A percentile compares a stretch with the other conserved stretches of the same genome.
phyloP scores from a whole-genome alignment of 2,113 vertebrate genomes.

The Euleptes europaea region DNA sequence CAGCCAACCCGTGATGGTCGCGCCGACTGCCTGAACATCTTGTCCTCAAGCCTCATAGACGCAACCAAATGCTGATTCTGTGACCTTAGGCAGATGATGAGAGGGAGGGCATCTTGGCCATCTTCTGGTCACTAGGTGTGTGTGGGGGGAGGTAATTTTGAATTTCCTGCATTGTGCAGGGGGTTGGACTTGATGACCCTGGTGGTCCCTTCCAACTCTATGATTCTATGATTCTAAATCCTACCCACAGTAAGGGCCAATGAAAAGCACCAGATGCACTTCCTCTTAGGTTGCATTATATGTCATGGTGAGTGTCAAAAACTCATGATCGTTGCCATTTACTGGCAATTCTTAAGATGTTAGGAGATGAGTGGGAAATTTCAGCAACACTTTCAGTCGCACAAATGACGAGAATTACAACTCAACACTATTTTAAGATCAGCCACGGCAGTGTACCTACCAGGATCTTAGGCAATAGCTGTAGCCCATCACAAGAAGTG shows the following conservation, averaged over 20 bases:
- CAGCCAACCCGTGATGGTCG: not conserved
- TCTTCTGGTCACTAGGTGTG: too few relatives aligned
- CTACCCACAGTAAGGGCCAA: not conserved
- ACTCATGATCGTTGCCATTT: not conserved
- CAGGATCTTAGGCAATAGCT: not conserved
- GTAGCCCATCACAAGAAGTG: not conserved
- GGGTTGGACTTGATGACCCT: too few relatives aligned
- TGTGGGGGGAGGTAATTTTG: too few relatives aligned
- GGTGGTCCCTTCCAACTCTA: too few relatives aligned
- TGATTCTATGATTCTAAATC: too few relatives aligned
- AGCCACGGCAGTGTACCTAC: not conserved
- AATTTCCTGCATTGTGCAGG: too few relatives aligned
- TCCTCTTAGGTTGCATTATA: not conserved
- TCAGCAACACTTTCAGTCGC: not conserved
- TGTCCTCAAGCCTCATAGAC: not conserved
- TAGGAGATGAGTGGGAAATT: not conserved
- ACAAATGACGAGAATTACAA: not conserved
- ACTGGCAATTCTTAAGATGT: not conserved
- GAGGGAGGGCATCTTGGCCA: too few relatives aligned
- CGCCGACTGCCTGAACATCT: not conserved
- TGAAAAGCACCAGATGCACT: not conserved
- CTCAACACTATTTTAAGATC: not conserved
- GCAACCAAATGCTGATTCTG: not conserved
- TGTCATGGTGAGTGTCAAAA: not conserved
- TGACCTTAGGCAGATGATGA: too few relatives aligned